Base-by-base conservation (phyloP, 2,888 invertebrate species). In the Caenorhabditis sp. region DNA sequence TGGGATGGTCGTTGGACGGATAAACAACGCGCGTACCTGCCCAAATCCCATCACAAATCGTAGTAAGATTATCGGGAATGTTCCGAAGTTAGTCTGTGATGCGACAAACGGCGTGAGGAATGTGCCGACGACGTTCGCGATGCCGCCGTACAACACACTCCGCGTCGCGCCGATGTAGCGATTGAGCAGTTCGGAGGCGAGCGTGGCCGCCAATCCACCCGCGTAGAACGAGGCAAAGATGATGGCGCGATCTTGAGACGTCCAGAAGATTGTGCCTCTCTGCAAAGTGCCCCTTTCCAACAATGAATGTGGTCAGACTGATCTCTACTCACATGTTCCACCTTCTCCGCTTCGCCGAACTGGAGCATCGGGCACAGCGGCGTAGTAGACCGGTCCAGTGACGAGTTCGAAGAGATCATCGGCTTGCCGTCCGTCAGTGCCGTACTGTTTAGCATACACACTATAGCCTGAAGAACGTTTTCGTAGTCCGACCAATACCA, bases 11-110 rank as follows among this genome's bases (percentile, higher is more conserved):
- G n/a, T n/a, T n/a, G n/a, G n/a, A 30, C 17, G 24, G 35, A 45
- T 30, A 20, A 45, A 30, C 22, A 5, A n/a, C n/a, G n/a, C 13
- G 6, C 35, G 9, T 17, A 86, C 86, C 73, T 88, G 88, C 13
- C 88, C 88, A 68, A 83, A 85, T 58, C 88, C 88, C 88, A 88
- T 88, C 22, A 86, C 53, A 63, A 88, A 86, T 56, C 88, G 75
- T 26, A 88, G 70, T 15, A 76, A 56, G 32, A 83, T 70, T 50
- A 88, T 70, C 11, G 83, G 81, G 22, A 81, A 39, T 13, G 86
- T 72, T 13, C 84, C 85, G 27, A 86, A 63, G 20, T 70, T 41
- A 37, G 55, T 61, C 11, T 81, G 72, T 15, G 86, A 83, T 7
- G 87, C 86, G 11, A 85, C 78, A 17, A 77, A 66, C 4, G 88